Conservation (phyloP, 1,140 invertebrate species). For the Hycleus cichorii region DNA sequence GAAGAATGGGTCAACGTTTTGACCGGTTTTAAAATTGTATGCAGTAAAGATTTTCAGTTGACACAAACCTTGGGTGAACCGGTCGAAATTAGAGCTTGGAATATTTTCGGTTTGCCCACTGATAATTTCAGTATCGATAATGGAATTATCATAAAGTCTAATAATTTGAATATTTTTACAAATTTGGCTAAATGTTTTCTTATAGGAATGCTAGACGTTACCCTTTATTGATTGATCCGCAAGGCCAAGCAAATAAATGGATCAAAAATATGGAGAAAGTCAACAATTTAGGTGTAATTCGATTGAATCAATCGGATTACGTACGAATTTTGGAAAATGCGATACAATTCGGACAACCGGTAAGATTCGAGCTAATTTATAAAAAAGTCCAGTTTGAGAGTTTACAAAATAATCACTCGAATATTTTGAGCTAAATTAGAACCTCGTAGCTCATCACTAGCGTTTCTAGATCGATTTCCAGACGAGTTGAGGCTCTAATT, state of each 20-base stretch:
- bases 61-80: constrained; percentile 73
- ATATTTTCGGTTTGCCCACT: constrained; percentile 79
- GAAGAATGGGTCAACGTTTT: constrained; percentile 65
- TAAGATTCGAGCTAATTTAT: constrained; percentile 30
- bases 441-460: no score
- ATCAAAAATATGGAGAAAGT: constrained; percentile 88
- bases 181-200: constrained; percentile 5
- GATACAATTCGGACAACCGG: constrained; percentile 86
- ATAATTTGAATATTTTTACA: background rate
- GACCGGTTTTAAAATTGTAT: constrained; percentile 61
- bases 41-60: constrained; percentile 64
- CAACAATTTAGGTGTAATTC: constrained; percentile 75
- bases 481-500: no score
- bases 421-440: background rate
- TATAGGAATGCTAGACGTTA: constrained; percentile 72
- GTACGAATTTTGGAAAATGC: constrained; percentile 82
- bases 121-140: constrained; percentile 90
- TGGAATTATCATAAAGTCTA: constrained; percentile 78
- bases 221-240: constrained; percentile 92
- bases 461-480: no score
- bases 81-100: constrained; percentile 85
- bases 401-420: no score
- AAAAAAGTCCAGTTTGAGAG: no score
- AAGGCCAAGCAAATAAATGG: constrained; percentile 92
- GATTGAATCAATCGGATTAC: constrained; percentile 76